phyloP scores from a whole-genome alignment of 1,140 invertebrate genomes.

The Magallana gigas region DNA sequence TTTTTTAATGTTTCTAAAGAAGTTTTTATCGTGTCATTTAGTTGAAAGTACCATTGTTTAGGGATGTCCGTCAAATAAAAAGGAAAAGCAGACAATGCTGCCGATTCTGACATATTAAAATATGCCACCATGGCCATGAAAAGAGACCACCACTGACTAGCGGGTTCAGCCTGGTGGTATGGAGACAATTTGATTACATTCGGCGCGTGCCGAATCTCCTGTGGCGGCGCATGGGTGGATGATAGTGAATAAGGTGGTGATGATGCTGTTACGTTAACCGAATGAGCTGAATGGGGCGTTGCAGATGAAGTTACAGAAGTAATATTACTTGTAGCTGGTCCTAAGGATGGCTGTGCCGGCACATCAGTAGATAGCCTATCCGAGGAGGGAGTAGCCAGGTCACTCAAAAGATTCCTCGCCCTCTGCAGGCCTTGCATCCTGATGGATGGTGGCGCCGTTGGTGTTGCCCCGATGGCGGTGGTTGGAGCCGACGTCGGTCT shows the following conservation, averaged over 20 bases:
- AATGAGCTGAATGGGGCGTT: background rate
- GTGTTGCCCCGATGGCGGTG: background rate
- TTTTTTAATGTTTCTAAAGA: background rate
- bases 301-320: background rate
- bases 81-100: background rate
- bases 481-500: background rate
- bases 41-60: conserved; percentile 13
- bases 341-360: background rate
- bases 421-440: background rate
- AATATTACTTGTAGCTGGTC: too few species aligned
- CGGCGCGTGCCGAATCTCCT: background rate
- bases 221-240: background rate
- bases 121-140: background rate
- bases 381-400: background rate
- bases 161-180: background rate
- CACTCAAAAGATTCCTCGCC: background rate
- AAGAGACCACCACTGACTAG: background rate
- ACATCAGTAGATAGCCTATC: background rate
- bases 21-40: background rate
- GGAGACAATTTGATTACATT: background rate
- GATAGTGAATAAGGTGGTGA: background rate
- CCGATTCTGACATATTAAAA: background rate
- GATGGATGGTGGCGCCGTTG: background rate
- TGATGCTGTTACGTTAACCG: background rate
- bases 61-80: background rate